Evolutionary conservation across 2,888 invertebrate species (phyloP), one percentile per base, ranked within the genome.

Genomic region (Anticlea derivata): DNA sequence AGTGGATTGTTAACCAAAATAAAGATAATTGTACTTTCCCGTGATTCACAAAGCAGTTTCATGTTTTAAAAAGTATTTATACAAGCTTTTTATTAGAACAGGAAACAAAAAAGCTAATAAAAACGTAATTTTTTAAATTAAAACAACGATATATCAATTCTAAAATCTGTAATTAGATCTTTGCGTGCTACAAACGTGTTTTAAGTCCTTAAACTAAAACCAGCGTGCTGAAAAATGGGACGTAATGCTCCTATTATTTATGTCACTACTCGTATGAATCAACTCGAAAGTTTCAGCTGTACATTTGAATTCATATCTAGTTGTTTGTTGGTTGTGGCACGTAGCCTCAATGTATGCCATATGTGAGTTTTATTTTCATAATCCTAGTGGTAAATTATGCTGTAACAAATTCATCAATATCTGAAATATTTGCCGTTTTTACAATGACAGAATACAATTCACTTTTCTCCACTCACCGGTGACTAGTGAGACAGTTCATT

Each of bases 151-250:
- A 39, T 55, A 52, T 55, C 47, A 46, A 47, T 55, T 52, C 58
- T 33, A 44, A 48, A 59, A 57, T 60, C 55, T 50, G 27, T 63
- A 64, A 66, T 63, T 61, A 59, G 51, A 52, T 54, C 45, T 49
- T 66, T 47, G 66, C 66, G 66, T 66, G 66, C 33, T 38, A 50
- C 34, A 55, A 46, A 58, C 35, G 22, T 11, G 35, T 47, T 48
- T 51, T 51, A 40, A 48, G 23, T 27, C 45, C 10, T 26, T 33
- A 34, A 47, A 34, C 23, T 29, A 12, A 49, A 46, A 35, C 44
- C 46, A 38, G 35, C 40, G 34, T 33, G n/a, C 26, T 47, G 30
- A n/a, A 43, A 52, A 52, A 43, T 29, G 10, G 39, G 17, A 35
- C 35, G 37, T n/a, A 23, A 37, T 13, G 17, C 20, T 13, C 10